phyloP scores from a whole-genome alignment of 2,888 invertebrate genomes.

The Fissipunctia ypsillon region DNA sequence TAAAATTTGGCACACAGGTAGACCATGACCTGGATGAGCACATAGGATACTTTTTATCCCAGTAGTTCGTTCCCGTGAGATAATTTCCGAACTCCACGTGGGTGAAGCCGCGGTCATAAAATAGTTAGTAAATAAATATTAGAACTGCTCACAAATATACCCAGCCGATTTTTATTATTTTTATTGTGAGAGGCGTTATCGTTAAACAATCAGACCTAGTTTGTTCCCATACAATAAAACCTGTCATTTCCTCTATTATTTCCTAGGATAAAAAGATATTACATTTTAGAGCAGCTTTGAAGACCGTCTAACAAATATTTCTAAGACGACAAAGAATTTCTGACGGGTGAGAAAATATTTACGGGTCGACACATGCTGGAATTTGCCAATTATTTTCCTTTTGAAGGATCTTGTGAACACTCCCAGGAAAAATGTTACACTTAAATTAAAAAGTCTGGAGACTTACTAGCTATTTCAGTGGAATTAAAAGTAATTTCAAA shows the following conservation, averaged over 20 bases:
- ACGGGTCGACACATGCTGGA: slow-evolving; percentile 66
- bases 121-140: not conserved
- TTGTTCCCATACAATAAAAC: slow-evolving; percentile 23
- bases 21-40: no score
- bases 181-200: not conserved
- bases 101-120: no score
- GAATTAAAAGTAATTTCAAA: slow-evolving; percentile 30
- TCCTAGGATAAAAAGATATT: slow-evolving; percentile 58
- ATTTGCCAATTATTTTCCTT: slow-evolving; percentile 66
- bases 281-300: slow-evolving; percentile 62
- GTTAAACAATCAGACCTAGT: slow-evolving; percentile 13
- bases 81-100: no score
- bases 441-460: slow-evolving; percentile 55
- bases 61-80: no score
- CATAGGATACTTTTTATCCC: no score
- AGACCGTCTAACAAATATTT: slow-evolving; percentile 59
- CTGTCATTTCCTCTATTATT: slow-evolving; percentile 40
- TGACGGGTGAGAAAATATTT: slow-evolving; percentile 64
- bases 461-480: slow-evolving; percentile 23
- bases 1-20: no score
- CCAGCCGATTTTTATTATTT: not conserved
- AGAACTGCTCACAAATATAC: not conserved
- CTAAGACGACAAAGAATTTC: slow-evolving; percentile 63
- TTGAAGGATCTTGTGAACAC: slow-evolving; percentile 47
- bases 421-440: slow-evolving; percentile 50